phyloP scores from a whole-genome alignment of 2,113 vertebrate genomes.

The Microtus oregoni region DNA sequence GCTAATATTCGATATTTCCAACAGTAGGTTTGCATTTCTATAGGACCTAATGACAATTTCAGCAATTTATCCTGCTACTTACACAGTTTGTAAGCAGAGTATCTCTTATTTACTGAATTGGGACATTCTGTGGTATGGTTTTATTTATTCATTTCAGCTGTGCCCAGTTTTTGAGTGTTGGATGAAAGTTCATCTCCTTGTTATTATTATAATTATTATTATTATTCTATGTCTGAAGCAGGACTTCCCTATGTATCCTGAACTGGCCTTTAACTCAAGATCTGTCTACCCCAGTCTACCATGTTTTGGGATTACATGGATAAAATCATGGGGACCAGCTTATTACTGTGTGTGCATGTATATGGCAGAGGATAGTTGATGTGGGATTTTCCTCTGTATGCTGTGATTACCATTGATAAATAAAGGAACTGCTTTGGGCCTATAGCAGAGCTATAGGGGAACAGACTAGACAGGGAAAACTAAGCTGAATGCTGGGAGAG shows the following conservation, averaged over 20 bases:
- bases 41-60: not conserved
- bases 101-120: not conserved
- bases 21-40: not conserved
- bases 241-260: not conserved
- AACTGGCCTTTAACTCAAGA: not conserved
- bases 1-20: not conserved
- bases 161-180: not conserved
- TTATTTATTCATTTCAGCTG: constrained; percentile 29
- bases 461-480: no score
- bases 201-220: not conserved
- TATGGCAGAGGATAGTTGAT: not conserved
- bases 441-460: no score
- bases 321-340: not conserved
- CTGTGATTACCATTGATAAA: no score
- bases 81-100: not conserved
- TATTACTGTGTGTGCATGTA: not conserved
- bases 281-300: not conserved
- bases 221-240: not conserved
- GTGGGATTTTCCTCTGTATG: no score
- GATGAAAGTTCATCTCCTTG: constrained; percentile 11
- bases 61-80: not conserved
- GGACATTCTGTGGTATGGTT: not conserved
- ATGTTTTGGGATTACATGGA: not conserved
- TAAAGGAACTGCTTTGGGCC: no score
- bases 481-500: no score